These are phyloP conservation scores for Conus ventricosus DNA, from an alignment of 1,140 invertebrate genomes.

Conservation along the genomic window DNA sequence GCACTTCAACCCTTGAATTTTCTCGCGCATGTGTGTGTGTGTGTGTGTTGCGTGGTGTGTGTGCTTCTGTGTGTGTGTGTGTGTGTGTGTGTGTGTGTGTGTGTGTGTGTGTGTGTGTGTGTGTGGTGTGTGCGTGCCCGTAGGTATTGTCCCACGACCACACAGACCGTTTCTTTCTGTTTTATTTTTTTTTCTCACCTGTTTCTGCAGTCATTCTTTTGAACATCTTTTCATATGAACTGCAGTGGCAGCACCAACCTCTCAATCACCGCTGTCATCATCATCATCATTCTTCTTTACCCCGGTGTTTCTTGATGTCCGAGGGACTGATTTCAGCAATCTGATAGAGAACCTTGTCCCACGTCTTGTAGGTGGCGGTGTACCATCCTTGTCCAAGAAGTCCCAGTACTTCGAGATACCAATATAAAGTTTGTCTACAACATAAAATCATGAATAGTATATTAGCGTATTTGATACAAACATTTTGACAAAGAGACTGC, in stretches of 20 bases:
- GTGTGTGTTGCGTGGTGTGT: no score
- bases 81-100: neutral
- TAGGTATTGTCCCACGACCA: neutral
- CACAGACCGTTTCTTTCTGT: no score
- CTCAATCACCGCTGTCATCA: neutral
- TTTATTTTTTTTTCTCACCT: no score
- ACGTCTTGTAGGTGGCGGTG: neutral
- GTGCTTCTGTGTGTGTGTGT: neutral
- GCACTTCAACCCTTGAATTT: no score
- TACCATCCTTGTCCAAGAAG: conserved; percentile 4
- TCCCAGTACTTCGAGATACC: conserved; percentile 5
- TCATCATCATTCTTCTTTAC: neutral
- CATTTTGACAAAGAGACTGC: no score
- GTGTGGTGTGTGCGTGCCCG: neutral
- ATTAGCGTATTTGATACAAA: no score
- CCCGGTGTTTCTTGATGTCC: conserved; percentile 20
- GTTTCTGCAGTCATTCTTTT: no score
- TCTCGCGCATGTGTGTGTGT: no score
- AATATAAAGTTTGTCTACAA: conserved; percentile 6
- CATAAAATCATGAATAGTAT: no score
- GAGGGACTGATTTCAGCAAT: conserved; percentile 3
- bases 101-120: neutral
- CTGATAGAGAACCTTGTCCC: neutral
- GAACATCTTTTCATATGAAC: no score
- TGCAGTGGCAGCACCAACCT: no score